Percentiles rank a stretch among this genome's conserved stretches.
Evolutionary conservation across 2,888 invertebrate species (phyloP).

Genomic region (Leptinotarsa peninsularis): DNA sequence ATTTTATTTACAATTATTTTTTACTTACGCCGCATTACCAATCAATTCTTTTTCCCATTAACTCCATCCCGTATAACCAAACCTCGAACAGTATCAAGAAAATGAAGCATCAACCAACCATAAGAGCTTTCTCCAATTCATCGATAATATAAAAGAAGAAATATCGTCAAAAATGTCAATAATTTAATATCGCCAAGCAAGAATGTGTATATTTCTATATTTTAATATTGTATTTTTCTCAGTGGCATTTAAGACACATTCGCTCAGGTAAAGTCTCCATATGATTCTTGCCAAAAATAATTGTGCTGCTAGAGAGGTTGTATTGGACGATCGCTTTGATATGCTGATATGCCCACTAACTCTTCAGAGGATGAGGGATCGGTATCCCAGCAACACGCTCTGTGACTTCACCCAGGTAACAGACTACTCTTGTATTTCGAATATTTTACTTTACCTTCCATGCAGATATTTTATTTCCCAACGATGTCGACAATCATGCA

Average conservation of each 20-base stretch:
- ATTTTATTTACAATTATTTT: no score
- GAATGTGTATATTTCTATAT: conserved; percentile 60
- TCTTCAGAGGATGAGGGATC: conserved; percentile 58
- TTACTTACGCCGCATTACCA: no score
- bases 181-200: conserved; percentile 61
- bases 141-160: conserved; percentile 15
- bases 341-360: conserved; percentile 58
- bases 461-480: conserved; percentile 6
- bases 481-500: conserved; percentile 5
- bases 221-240: conserved; percentile 61
- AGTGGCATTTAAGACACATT: conserved; percentile 56
- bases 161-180: conserved; percentile 57
- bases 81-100: neutral
- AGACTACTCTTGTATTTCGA: conserved; percentile 44
- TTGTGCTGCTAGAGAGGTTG: conserved; percentile 53
- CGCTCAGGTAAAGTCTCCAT: conserved; percentile 46
- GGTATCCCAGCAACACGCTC: conserved; percentile 66
- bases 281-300: conserved; percentile 54
- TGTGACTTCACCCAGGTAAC: conserved; percentile 67
- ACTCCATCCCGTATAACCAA: neutral
- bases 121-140: neutral
- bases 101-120: neutral
- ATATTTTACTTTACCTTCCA: conserved; percentile 33
- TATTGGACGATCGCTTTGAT: conserved; percentile 62
- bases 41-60: no score